A percentile compares a stretch with the other conserved stretches of the same genome.
These are phyloP conservation scores for Hemitrygon akajei DNA, from an alignment of 2,797 vertebrate species.

Conservation along the genomic window DNA sequence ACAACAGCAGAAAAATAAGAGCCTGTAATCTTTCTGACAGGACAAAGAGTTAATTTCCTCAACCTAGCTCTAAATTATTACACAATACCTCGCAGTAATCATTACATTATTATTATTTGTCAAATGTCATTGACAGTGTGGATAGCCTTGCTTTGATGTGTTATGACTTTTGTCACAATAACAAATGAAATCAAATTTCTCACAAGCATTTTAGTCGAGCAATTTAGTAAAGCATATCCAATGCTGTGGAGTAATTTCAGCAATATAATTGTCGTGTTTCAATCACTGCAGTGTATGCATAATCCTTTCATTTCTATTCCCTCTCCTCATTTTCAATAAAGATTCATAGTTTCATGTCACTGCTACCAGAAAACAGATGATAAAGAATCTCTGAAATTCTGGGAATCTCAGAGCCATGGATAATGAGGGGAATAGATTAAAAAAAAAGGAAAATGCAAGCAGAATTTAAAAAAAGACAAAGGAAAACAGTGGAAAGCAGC, in stretches of 20 bases:
- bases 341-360: not conserved
- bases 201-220: not conserved
- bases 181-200: not conserved
- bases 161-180: not conserved
- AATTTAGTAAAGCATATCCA: not conserved
- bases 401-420: not conserved
- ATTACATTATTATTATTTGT: constrained; percentile 1
- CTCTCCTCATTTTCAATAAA: not conserved
- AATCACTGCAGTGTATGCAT: not conserved
- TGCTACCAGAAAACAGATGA: not conserved
- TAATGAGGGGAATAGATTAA: not conserved
- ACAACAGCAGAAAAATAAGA: not conserved
- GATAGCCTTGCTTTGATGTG: not conserved
- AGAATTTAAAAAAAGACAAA: not conserved
- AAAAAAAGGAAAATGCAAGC: not conserved
- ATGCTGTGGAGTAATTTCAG: not conserved
- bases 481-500: not conserved
- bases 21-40: not conserved
- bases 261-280: not conserved
- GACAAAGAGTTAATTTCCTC: not conserved
- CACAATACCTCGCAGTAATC: not conserved
- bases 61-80: not conserved
- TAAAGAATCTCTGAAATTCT: not conserved
- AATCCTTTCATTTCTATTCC: not conserved
- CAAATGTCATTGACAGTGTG: not conserved